phyloP scores from a whole-genome alignment of 2,113 vertebrate species.

The Dolichallabes microphthalmus region DNA sequence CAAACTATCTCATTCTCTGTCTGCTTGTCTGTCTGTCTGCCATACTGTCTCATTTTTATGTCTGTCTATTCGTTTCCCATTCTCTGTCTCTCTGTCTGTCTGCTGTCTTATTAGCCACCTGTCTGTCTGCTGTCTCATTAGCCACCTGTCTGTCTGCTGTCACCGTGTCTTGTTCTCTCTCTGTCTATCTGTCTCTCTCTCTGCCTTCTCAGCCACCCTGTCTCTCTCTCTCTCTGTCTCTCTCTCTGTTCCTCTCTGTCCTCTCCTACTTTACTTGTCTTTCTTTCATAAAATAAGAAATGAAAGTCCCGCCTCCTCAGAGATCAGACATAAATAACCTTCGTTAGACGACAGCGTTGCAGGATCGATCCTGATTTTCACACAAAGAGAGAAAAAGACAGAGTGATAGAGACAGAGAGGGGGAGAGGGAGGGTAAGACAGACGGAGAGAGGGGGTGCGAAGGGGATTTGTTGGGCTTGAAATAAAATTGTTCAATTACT shows the following conservation, averaged over 20 bases:
- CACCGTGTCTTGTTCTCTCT: neutral
- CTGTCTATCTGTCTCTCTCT: neutral
- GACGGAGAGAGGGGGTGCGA: conserved; percentile 39
- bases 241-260: neutral
- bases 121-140: neutral
- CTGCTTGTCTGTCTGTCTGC: neutral
- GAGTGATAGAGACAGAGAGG: neutral
- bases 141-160: too few relatives aligned
- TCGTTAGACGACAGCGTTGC: neutral
- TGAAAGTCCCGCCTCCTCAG: neutral
- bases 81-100: neutral
- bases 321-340: neutral
- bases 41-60: neutral
- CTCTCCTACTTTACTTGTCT: too few relatives aligned
- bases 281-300: neutral
- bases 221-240: neutral
- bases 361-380: neutral
- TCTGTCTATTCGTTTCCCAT: neutral
- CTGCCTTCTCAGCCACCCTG: neutral
- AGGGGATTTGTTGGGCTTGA: conserved; percentile 64
- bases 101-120: neutral
- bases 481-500: conserved; percentile 99
- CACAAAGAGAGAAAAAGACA: neutral
- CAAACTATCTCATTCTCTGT: neutral
- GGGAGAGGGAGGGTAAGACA: conserved; percentile 56